Base-by-base conservation (phyloP, 2,113 vertebrate genomes). In the Antechinus stuartii region DNA sequence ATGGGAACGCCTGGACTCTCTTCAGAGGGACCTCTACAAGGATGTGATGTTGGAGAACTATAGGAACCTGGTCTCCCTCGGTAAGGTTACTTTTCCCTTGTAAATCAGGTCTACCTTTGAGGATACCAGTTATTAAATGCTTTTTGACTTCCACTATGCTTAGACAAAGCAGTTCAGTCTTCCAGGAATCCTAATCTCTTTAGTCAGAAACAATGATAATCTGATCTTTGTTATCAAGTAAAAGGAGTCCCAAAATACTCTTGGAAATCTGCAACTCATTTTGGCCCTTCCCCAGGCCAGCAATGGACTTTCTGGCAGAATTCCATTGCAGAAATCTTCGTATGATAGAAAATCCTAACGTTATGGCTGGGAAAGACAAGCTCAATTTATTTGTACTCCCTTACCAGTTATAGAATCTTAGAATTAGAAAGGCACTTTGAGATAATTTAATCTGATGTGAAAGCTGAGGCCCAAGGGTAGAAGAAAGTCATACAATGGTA, bases 31-130 rank as follows among this genome's bases (percentile, higher is more conserved):
- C 1, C 68, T 84, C 68, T 84, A 84, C 68, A 84, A 23, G 35
- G 68, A 84, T 42, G 68, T 84, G 68, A 84, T 84, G 68, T 84
- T 84, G 68, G 68, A 84, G 68, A 84, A 84, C 68, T 84, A 84
- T 42, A 84, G 68, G 68, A 84, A 84, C 68, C n/a, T 84, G n/a
- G 68, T 42, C 6, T 42, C n/a, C 68, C 68, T 84, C 23, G 68
- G 68, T 84, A 84, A 84, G 68, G 16, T 42, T 42, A 19, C 6
- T 30, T 76, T 76, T 35, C 68, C 68, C 16, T 42, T 84, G n/a
- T 84, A n/a, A 84, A 42, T 84, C n/a, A 84, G 68, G 16, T 84
- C 6, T 42, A 7, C 35, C n/a, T 84, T 42, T 84, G 68, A 84
- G n/a, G n/a, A 16, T 16, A 84, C 19, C 35, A 42, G 68, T 42